Conservation (phyloP, 2,888 invertebrate genomes). For the Iphiclides podalirius region DNA sequence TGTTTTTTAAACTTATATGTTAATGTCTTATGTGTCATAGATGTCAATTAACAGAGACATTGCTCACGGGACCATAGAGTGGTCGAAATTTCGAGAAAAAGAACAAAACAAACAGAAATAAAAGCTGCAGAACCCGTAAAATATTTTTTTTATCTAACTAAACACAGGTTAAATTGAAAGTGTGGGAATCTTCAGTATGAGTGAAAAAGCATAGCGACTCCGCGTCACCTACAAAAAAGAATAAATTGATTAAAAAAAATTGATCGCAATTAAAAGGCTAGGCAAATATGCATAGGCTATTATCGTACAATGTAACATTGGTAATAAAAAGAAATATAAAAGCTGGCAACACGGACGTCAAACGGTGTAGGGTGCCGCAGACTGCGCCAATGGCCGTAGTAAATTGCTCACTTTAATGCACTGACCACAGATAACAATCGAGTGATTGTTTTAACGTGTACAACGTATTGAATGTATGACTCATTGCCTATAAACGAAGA, state of each 20-base stretch:
- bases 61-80: no score
- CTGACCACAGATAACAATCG: constrained; percentile 27
- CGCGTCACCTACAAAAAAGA: no score
- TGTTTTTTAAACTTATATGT: no score
- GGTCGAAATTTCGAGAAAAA: no score
- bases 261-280: constrained; percentile 9
- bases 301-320: constrained; percentile 19
- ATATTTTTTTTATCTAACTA: no score
- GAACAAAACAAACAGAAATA: no score
- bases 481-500: constrained; percentile 11
- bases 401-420: constrained; percentile 34
- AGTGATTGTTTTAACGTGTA: constrained; percentile 25
- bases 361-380: neutral
- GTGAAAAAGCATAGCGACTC: no score
- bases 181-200: no score
- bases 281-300: constrained; percentile 16
- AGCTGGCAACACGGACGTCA: constrained; percentile 17
- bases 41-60: no score
- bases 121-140: no score
- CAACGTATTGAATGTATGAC: constrained; percentile 21
- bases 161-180: no score
- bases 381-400: constrained; percentile 17
- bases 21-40: no score
- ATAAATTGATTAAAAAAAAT: constrained; percentile 7
- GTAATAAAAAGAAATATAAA: constrained; percentile 23